These are phyloP conservation scores for Parotocinclus haroldoi DNA, from an alignment of 2,797 vertebrate genomes.

Conservation along the genomic window DNA sequence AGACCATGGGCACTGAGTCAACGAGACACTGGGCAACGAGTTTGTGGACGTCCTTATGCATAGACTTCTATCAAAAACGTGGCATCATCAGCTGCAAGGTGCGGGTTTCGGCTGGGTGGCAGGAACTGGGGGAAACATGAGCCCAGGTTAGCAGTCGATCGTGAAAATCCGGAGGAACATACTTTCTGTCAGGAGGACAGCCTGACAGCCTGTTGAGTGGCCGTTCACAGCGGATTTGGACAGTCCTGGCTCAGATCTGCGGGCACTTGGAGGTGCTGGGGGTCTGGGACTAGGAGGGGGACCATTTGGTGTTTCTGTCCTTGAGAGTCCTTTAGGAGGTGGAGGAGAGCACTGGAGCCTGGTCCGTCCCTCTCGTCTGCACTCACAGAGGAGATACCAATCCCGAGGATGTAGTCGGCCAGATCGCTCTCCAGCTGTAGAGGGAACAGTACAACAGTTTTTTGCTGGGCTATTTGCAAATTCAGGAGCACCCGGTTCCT, in stretches of 20 bases:
- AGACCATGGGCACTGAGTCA: too few relatives aligned
- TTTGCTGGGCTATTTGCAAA: conserved; percentile 82
- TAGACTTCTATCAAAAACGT: too few relatives aligned
- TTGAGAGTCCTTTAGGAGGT: conserved; percentile 62
- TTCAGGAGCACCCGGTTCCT: conserved; percentile 85
- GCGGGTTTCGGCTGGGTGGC: too few relatives aligned
- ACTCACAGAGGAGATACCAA: conserved; percentile 80
- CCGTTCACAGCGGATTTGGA: conserved; percentile 79
- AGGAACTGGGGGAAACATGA: too few relatives aligned
- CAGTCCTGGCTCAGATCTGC: conserved; percentile 78
- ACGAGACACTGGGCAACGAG: too few relatives aligned
- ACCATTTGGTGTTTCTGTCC: conserved; percentile 54
- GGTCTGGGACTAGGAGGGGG: conserved; percentile 53
- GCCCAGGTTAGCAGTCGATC: too few relatives aligned
- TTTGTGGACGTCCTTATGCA: too few relatives aligned
- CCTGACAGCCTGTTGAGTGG: conserved; percentile 81
- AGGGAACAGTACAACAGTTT: conserved; percentile 96
- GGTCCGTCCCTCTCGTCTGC: conserved; percentile 79
- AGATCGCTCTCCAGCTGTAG: conserved; percentile 89
- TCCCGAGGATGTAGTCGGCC: conserved; percentile 86
- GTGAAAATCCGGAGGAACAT: too few relatives aligned
- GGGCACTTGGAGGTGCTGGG: conserved; percentile 67
- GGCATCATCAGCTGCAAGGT: too few relatives aligned
- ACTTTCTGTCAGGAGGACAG: too few relatives aligned
- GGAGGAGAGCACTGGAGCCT: conserved; percentile 83